Evolutionary conservation across 2,797 vertebrate genomes (phyloP).

Genomic region (Enteromius thamalakanensis): DNA sequence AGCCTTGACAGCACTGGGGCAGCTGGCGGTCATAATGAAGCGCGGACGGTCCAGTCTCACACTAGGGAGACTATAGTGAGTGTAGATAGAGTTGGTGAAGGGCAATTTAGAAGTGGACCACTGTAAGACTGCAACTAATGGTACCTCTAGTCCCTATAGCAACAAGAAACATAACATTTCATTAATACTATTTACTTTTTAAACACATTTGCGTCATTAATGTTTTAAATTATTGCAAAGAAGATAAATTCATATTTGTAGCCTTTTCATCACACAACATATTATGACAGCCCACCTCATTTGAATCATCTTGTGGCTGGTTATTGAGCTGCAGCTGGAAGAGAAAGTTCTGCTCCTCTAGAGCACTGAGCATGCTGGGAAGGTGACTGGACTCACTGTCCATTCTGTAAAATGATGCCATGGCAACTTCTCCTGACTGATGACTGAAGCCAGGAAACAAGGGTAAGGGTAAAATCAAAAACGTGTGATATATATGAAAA

Average conservation of each 20-base stretch:
- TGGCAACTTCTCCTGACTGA: slow-evolving; percentile 88
- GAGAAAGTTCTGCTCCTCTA: slow-evolving; percentile 93
- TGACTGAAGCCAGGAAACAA: slow-evolving; percentile 75
- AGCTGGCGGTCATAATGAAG: slow-evolving; percentile 91
- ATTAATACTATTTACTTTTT: neutral
- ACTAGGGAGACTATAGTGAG: slow-evolving; percentile 91
- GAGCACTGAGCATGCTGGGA: slow-evolving; percentile 87
- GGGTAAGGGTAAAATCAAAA: neutral
- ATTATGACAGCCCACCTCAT: slow-evolving; percentile 75
- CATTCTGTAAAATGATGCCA: slow-evolving; percentile 89
- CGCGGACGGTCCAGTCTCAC: slow-evolving; percentile 87
- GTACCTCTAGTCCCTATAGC: slow-evolving; percentile 88
- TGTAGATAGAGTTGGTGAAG: slow-evolving; percentile 91
- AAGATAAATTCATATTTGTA: neutral
- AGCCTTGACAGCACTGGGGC: slow-evolving; percentile 82
- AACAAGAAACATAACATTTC: neutral
- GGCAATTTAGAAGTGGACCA: slow-evolving; percentile 94
- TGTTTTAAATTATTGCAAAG: neutral
- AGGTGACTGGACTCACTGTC: slow-evolving; percentile 80
- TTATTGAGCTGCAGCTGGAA: slow-evolving; percentile 90
- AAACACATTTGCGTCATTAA: neutral
- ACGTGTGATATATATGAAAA: neutral
- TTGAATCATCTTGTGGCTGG: slow-evolving; percentile 81
- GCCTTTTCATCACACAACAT: neutral
- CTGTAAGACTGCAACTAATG: slow-evolving; percentile 88